These are phyloP conservation scores for Coregonus ussuriensis DNA, from an alignment of 2,797 vertebrate species.

Conservation along the genomic window DNA sequence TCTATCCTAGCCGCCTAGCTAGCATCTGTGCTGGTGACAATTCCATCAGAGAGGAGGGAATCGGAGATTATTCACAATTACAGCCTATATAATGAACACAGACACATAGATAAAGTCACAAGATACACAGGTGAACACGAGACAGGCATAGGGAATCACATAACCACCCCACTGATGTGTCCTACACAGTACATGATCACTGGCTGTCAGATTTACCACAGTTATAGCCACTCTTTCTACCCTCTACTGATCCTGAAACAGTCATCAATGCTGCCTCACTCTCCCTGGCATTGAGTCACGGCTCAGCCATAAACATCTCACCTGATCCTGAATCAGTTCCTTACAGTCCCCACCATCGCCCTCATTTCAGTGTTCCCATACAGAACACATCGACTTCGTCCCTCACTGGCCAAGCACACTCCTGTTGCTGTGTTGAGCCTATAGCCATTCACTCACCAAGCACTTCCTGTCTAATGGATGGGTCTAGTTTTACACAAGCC, in stretches of 20 bases:
- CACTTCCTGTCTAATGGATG: conserved; percentile 37
- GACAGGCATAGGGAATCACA: neutral
- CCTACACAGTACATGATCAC: conserved; percentile 1
- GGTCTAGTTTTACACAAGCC: conserved; percentile 42
- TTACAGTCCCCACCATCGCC: neutral
- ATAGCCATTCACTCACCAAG: neutral
- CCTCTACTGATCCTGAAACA: conserved; percentile 15
- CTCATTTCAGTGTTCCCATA: conserved; percentile 13
- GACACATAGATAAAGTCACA: neutral
- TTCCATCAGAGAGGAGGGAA: conserved; percentile 7
- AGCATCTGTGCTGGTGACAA: conserved; percentile 13
- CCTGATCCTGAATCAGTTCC: conserved; percentile 29
- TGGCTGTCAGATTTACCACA: conserved; percentile 32
- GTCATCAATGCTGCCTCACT: conserved; percentile 9
- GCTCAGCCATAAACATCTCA: conserved; percentile 43
- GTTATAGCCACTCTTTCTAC: neutral
- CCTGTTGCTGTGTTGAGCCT: neutral
- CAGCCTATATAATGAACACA: neutral
- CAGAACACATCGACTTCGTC: conserved; percentile 3
- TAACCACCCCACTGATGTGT: neutral
- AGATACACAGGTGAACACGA: conserved; percentile 28
- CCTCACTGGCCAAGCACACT: conserved; percentile 22
- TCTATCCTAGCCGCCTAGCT: neutral
- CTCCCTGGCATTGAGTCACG: conserved; percentile 13
- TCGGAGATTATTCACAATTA: too few relatives aligned